These are phyloP conservation scores for Caenorhabditis wallacei DNA, from an alignment of 2,888 invertebrate genomes.

Conservation along the genomic window DNA sequence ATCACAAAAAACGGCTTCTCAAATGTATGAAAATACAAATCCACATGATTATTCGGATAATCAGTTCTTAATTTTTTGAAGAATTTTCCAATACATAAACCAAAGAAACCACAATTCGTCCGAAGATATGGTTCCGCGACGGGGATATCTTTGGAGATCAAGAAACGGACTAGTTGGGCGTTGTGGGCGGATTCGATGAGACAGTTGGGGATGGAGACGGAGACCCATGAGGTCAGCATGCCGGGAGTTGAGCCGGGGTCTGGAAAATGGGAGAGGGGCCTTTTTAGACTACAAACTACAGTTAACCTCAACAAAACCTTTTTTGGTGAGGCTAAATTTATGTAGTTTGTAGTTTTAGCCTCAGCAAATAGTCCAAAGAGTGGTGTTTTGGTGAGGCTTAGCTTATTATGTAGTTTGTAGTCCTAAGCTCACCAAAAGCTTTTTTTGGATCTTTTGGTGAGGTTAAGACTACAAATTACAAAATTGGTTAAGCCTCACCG, in stretches of 20 bases:
- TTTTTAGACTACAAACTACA: too few relatives aligned
- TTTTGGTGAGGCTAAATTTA: too few relatives aligned
- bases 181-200: constrained; percentile 74
- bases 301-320: too few relatives aligned
- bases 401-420: too few relatives aligned
- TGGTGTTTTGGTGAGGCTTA: too few relatives aligned
- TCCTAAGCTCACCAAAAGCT: too few relatives aligned
- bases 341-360: too few relatives aligned
- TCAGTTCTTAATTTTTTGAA: constrained; percentile 70
- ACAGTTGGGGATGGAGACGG: constrained; percentile 75
- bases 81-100: constrained; percentile 77
- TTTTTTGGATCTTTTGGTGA: too few relatives aligned
- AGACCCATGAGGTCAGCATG: constrained; percentile 78
- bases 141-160: constrained; percentile 68
- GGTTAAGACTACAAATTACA: too few relatives aligned
- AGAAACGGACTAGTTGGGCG: constrained; percentile 68
- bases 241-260: constrained; percentile 64
- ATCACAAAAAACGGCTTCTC: constrained; percentile 33
- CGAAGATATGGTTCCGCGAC: constrained; percentile 67
- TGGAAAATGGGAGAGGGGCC: constrained; percentile 16
- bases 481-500: too few relatives aligned
- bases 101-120: constrained; percentile 72
- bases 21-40: constrained; percentile 75
- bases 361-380: too few relatives aligned
- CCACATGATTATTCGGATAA: constrained; percentile 75